Evolutionary conservation across 2,113 vertebrate species (phyloP).

Genomic region (Myxocyprinus asiaticus): DNA sequence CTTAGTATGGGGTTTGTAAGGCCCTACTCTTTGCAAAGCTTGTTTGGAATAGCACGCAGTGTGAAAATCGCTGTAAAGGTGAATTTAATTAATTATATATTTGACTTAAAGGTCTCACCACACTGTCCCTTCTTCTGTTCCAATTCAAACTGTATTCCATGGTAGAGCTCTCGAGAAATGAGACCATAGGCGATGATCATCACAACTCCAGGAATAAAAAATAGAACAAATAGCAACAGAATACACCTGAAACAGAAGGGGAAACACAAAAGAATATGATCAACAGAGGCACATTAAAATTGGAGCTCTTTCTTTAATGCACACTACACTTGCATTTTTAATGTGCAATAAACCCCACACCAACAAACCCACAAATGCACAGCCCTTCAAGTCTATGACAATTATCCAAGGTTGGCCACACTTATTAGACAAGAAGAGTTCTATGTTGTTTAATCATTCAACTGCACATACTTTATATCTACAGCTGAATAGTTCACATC

Average conservation of each 20-base stretch:
- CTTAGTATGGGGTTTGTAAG: too few species aligned
- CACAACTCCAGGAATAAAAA: slow-evolving; percentile 78
- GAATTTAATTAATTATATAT: too few species aligned
- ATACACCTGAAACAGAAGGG: slow-evolving; percentile 66
- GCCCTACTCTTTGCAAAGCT: too few species aligned
- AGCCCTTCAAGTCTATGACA: background rate
- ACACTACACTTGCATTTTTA: background rate
- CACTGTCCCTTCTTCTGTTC: slow-evolving; percentile 70
- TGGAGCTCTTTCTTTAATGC: background rate
- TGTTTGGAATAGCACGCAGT: too few species aligned
- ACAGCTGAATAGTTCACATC: too few species aligned
- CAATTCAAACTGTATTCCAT: slow-evolving; percentile 79
- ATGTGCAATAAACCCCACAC: background rate
- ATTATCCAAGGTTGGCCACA: background rate
- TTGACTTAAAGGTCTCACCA: slow-evolving; percentile 61
- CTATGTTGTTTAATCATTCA: background rate
- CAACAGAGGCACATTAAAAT: background rate
- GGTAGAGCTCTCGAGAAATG: slow-evolving; percentile 80
- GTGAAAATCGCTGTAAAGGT: too few species aligned
- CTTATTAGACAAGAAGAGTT: background rate
- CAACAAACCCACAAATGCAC: background rate
- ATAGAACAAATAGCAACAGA: slow-evolving; percentile 74
- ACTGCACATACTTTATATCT: too few species aligned
- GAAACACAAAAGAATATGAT: background rate
- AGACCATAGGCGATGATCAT: slow-evolving; percentile 80